Percentiles rank a stretch among this genome's conserved stretches.
Evolutionary conservation across 1,140 invertebrate genomes (phyloP).

Genomic region (Glossosoma conforme): DNA sequence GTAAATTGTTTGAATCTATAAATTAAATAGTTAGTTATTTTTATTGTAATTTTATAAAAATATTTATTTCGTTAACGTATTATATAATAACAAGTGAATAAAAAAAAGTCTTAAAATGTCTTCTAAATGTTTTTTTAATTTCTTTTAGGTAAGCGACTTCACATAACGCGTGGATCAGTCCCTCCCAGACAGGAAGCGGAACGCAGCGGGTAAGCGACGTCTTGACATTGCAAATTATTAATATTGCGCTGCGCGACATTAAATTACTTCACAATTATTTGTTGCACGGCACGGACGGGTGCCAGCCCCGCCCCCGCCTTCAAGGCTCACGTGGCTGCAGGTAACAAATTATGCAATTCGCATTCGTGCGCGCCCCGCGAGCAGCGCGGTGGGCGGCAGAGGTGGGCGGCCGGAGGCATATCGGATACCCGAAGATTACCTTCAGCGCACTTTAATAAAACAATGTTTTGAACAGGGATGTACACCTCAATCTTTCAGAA

Average conservation of each 20-base stretch:
- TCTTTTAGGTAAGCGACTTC: slow-evolving; percentile 8
- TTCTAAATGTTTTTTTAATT: neutral
- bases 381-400: slow-evolving; percentile 1
- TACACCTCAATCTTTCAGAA: too few relatives aligned
- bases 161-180: neutral
- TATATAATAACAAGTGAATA: neutral
- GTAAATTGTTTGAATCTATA: too few relatives aligned
- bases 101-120: too few relatives aligned
- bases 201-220: slow-evolving; percentile 9
- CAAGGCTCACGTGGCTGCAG: slow-evolving; percentile 24
- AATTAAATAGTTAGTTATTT: neutral
- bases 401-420: slow-evolving; percentile 5
- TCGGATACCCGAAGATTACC: slow-evolving; percentile 27
- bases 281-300: slow-evolving; percentile 15
- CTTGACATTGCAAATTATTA: slow-evolving; percentile 22
- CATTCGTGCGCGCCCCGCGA: slow-evolving; percentile 22
- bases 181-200: slow-evolving; percentile 6
- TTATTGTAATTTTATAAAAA: neutral
- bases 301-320: neutral
- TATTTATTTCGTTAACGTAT: neutral
- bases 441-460: slow-evolving; percentile 30
- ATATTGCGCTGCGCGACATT: slow-evolving; percentile 16
- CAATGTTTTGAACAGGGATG: too few relatives aligned
- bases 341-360: slow-evolving; percentile 31
- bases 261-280: slow-evolving; percentile 23